A percentile compares a stretch with the other conserved stretches of the same genome.
Conservation (phyloP, 1,140 invertebrate species). For the Acromyrmex heyeri region DNA sequence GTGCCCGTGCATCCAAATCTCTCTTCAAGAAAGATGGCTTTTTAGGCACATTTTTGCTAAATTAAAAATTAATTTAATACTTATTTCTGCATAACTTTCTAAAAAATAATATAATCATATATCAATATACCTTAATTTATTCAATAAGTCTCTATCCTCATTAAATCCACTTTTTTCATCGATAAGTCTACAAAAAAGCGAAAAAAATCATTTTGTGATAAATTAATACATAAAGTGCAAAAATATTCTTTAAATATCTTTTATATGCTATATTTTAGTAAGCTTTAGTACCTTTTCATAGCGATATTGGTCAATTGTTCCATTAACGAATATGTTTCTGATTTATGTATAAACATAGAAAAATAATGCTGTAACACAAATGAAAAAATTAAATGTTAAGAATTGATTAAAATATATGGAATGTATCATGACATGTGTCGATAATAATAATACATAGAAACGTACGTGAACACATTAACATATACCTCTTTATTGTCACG, state of each 20-base stretch:
- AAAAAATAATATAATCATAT: constrained; percentile 26
- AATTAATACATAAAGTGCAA: constrained; percentile 9
- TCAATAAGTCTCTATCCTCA: constrained; percentile 93
- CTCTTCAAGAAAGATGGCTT: constrained; percentile 96
- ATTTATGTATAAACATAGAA: constrained; percentile 95
- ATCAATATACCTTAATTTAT: constrained; percentile 90
- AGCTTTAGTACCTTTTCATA: constrained; percentile 93
- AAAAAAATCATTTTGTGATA: constrained; percentile 36
- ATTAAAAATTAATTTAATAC: constrained; percentile 62
- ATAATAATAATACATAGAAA: not conserved
- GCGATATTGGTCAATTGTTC: constrained; percentile 98
- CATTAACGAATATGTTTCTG: constrained; percentile 96
- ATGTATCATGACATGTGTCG: not conserved
- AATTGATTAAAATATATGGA: not conserved
- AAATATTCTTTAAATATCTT: constrained; percentile 63
- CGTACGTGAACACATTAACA: constrained; percentile 16
- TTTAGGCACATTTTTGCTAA: constrained; percentile 93
- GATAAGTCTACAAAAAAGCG: constrained; percentile 89
- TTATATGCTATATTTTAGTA: constrained; percentile 79
- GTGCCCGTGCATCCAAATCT: constrained; percentile 97
- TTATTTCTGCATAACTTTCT: not conserved
- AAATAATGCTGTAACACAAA: constrained; percentile 92
- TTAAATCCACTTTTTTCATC: constrained; percentile 94
- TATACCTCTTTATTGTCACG: constrained; percentile 91
- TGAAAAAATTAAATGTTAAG: constrained; percentile 33